Conservation (phyloP, 2,797 vertebrate species). For the Parotocinclus haroldoi region DNA sequence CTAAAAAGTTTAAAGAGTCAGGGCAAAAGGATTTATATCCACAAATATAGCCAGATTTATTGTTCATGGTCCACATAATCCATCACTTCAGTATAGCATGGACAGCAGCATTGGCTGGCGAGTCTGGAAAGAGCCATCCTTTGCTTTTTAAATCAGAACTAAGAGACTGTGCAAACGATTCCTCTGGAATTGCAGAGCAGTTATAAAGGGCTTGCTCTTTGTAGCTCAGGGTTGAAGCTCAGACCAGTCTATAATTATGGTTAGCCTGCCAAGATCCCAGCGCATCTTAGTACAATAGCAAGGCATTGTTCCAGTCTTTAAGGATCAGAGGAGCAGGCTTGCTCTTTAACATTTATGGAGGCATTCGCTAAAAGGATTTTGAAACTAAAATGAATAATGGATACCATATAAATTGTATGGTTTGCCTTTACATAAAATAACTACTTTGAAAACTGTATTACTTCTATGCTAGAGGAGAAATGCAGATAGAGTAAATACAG, state of each 20-base stretch:
- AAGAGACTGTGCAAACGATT: constrained; percentile 45
- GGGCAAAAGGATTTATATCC: constrained; percentile 27
- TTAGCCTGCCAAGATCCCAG: constrained; percentile 34
- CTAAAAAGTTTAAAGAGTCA: constrained; percentile 15
- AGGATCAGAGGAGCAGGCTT: constrained; percentile 41
- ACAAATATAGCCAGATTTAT: constrained; percentile 36
- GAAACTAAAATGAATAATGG: constrained; percentile 9
- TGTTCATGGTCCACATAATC: constrained; percentile 35
- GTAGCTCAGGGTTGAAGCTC: constrained; percentile 39
- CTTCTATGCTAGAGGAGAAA: too few relatives aligned
- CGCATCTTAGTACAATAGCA: constrained; percentile 42
- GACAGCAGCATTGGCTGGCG: constrained; percentile 18
- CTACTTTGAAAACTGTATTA: too few relatives aligned
- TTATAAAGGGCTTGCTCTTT: constrained; percentile 38
- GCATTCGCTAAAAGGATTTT: constrained; percentile 41
- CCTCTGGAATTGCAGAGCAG: constrained; percentile 38
- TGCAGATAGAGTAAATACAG: too few relatives aligned
- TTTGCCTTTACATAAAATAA: too few relatives aligned
- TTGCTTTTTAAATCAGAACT: constrained; percentile 43
- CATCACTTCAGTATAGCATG: constrained; percentile 33
- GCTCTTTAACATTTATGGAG: constrained; percentile 44
- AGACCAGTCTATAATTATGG: constrained; percentile 48
- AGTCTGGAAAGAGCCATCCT: constrained; percentile 30
- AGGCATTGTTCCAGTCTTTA: constrained; percentile 42
- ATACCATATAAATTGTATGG: too few relatives aligned